Evolutionary conservation across 2,888 invertebrate genomes (phyloP), one percentile per base, ranked within the genome.

Genomic region (Allygus modestus): DNA sequence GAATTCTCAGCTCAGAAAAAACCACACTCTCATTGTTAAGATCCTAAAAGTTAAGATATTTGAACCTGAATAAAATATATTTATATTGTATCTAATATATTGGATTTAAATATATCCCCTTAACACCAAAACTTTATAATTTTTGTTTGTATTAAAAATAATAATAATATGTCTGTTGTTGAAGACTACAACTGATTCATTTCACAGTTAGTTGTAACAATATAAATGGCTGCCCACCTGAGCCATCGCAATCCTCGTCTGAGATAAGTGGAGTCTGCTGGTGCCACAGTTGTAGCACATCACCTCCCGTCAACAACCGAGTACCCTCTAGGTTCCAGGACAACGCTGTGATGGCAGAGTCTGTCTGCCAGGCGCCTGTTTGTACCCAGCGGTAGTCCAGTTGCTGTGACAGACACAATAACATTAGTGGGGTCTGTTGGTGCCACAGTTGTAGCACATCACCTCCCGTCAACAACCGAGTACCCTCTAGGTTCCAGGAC

Each of bases 251-350:
- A 69, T 89, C 88, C 86, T 90, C 91, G 88, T 91, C 91, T 65
- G 86, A 46, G 0, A 87, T 46, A 86, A 87, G 85, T 87, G 88
- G 90, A 77, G 89, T 90, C 86, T 91, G 92, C 88, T 94, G 94
- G 90, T 96, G 96, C 99, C 99, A 99, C 88, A 99, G 93, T 91
- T 99, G 98, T 86, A 82, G 37, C 28, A 82, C 71, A 20, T 71
- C 82, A 0, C 73, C 82, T 98, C 20, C 98, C n/a, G 98, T 98
- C 82, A 99, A 92, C 51, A 99, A 93, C 46, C 97, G 94, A 7
- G 97, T 97, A 37, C 97, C 99, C 92, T 99, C 99, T 88, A 98
- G 93, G 91, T 99, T 99, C 99, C 99, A 99, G 86, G 99, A 98
- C 82, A 99, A 91, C 33, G 97, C 97, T 86, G 96, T 95, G 88